Percentiles rank a stretch among this genome's conserved stretches.
phyloP scores from a whole-genome alignment of 2,797 vertebrate genomes.

The Falco berigora region DNA sequence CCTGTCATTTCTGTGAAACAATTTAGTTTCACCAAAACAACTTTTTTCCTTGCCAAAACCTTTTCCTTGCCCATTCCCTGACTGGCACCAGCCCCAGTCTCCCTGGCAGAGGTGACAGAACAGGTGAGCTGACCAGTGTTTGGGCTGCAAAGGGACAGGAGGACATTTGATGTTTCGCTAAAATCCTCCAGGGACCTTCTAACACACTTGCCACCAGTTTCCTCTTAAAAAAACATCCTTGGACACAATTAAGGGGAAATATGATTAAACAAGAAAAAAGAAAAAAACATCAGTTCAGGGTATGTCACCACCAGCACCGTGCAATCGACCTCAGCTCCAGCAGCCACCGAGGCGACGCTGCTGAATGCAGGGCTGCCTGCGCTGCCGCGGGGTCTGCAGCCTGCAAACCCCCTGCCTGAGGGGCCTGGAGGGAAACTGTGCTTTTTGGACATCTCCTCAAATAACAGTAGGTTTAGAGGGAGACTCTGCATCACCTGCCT shows the following conservation, averaged over 20 bases:
- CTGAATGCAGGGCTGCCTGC: neutral
- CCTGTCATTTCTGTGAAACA: neutral
- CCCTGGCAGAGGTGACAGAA: neutral
- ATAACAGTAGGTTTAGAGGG: neutral
- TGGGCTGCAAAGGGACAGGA: neutral
- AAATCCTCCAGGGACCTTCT: neutral
- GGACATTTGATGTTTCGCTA: no score
- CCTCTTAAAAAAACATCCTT: neutral
- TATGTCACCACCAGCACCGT: accelerated
- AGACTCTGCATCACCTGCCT: neutral
- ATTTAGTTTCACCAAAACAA: neutral
- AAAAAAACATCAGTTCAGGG: neutral
- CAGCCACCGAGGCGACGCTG: accelerated
- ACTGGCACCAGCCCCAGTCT: neutral
- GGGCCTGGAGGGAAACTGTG: neutral
- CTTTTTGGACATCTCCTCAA: neutral
- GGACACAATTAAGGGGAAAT: neutral
- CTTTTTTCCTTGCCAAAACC: neutral
- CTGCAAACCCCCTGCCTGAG: neutral
- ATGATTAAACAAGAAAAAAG: neutral
- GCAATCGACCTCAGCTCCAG: neutral
- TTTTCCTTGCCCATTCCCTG: neutral
- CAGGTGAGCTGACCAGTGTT: neutral
- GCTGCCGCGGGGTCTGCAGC: neutral
- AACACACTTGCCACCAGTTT: neutral